These are phyloP conservation scores for Forficula auricularia DNA, from an alignment of 1,140 invertebrate genomes.

Conservation along the genomic window DNA sequence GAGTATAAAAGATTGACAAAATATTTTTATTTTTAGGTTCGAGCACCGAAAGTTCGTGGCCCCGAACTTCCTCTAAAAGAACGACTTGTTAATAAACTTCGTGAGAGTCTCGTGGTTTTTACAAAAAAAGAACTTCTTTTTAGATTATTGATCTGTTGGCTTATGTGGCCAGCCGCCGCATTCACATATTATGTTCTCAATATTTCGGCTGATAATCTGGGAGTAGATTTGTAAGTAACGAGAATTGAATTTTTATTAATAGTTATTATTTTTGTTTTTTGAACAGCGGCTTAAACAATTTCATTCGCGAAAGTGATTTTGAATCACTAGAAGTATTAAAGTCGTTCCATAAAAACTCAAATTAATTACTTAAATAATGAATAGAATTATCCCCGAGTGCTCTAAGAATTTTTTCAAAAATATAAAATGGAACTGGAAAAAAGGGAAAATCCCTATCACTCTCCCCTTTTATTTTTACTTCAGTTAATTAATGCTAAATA, in stretches of 20 bases:
- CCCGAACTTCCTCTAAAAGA: constrained; percentile 8
- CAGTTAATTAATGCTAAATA: no score
- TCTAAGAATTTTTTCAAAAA: no score
- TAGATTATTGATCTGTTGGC: constrained; percentile 20
- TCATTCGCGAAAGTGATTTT: no score
- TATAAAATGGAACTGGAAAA: no score
- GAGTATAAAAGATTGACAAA: constrained; percentile 4
- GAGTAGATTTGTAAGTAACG: not conserved
- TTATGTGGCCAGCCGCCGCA: constrained; percentile 28
- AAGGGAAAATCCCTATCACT: no score
- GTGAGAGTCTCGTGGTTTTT: constrained; percentile 11
- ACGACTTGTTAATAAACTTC: constrained; percentile 6
- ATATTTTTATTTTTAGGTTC: constrained; percentile 8
- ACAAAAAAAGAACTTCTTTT: constrained; percentile 17
- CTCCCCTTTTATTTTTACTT: no score
- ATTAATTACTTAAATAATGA: no score
- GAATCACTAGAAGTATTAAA: no score
- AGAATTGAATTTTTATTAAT: not conserved
- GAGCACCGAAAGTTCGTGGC: constrained; percentile 6
- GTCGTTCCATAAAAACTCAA: no score
- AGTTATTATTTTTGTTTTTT: no score
- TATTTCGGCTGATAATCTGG: constrained; percentile 9
- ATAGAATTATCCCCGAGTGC: no score
- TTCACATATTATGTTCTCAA: constrained; percentile 29
- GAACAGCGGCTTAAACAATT: no score